A percentile compares a stretch with the other conserved stretches of the same genome.
Conservation (phyloP, 2,797 vertebrate species). For the Champsocephalus esox region DNA sequence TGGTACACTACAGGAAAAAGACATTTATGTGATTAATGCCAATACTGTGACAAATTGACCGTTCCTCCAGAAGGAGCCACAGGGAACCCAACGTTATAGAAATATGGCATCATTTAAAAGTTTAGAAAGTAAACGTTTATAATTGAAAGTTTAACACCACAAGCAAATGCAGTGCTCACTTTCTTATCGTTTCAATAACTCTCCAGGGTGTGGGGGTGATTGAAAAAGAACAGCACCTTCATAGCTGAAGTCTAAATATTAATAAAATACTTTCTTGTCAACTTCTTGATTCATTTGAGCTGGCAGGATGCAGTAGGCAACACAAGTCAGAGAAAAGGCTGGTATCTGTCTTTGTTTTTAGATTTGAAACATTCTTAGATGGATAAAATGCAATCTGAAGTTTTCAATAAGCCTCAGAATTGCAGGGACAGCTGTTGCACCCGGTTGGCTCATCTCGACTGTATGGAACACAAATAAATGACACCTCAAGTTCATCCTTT, state of each 20-base stretch:
- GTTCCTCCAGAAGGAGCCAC: neutral
- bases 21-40: neutral
- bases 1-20: neutral
- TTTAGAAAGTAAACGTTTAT: neutral
- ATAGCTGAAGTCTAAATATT: neutral
- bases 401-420: neutral
- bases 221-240: neutral
- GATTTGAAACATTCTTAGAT: neutral
- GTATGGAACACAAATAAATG: neutral
- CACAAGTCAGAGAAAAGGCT: neutral
- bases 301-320: neutral
- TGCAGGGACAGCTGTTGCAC: neutral
- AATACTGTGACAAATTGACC: neutral
- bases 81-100: neutral
- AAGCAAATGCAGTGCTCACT: neutral
- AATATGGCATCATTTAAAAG: constrained; percentile 13
- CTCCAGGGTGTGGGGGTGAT: neutral
- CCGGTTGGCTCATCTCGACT: neutral
- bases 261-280: neutral
- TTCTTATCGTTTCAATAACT: neutral
- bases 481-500: neutral
- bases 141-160: neutral
- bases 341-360: neutral
- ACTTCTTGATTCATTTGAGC: neutral
- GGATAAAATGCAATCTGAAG: neutral